Evolutionary conservation across 2,797 vertebrate species (phyloP), one percentile per base, ranked within the genome.

Genomic region (Cheirogaleus major): DNA sequence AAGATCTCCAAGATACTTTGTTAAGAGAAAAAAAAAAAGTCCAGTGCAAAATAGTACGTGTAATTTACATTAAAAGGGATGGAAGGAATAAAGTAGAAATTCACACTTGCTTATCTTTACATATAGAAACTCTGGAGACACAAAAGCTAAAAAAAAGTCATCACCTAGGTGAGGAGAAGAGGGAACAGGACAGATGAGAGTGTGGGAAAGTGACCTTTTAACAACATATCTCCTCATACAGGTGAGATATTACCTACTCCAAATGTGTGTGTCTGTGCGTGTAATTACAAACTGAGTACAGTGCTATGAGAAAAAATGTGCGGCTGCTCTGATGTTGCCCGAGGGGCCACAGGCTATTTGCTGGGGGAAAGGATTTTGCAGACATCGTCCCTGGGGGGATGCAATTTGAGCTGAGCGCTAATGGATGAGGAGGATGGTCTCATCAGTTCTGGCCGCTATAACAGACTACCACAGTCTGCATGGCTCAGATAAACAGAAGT

Each of bases 111-210:
- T 93, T 93, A 91, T 93, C 80, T 95, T 70, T 91, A 80, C 35
- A 67, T 17, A 67, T 11, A 86, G 73, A 91, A 88, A 83, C 11
- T 72, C 80, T 81, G 18, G 73, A 93, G 73, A 90, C 38, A 70
- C 30, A 93, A 72, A 67, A 81, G 14, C 61, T 95, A 88, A 95
- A 81, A 95, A 95, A 76, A 97, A 80, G 45, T 67, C 61, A 52
- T 83, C 80, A 67, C 38, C 80, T 93, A 61, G 30, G 35, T 73
- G 0, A 2, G 50, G 17, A 9, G 27, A 27, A 43, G 35, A 32
- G 50, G 38, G n/a, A 79, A 52, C 27, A 80, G 23, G 10, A 11
- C 38, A 13, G 73, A 27, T 65, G 18, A 14, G 5, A 6, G 17
- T 13, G 12, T 43, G 32, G 11, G 32, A 65, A 78, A 95, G 59